Evolutionary conservation across 2,113 vertebrate genomes (phyloP).

Genomic region (Pao palembangensis): DNA sequence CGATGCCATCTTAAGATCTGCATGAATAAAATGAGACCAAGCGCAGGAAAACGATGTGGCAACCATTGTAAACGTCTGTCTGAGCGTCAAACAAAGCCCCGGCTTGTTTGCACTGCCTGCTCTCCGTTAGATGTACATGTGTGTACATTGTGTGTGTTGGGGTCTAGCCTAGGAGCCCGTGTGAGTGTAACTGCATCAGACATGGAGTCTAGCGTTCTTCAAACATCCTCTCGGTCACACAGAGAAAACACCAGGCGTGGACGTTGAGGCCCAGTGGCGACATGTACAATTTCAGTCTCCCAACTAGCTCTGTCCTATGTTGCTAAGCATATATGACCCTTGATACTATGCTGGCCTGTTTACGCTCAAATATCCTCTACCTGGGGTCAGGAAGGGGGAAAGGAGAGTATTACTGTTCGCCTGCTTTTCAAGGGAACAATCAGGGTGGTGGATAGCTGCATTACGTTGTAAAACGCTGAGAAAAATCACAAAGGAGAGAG

Average conservation of each 20-base stretch:
- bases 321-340: constrained; percentile 26
- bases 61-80: not conserved
- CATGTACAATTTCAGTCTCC: constrained; percentile 27
- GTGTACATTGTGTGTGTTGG: constrained; percentile 24
- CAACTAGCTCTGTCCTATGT: constrained; percentile 20
- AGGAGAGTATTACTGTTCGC: not conserved
- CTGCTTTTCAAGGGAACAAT: constrained; percentile 6
- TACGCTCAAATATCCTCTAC: constrained; percentile 33
- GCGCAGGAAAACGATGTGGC: not conserved
- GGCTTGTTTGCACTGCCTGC: constrained; percentile 7
- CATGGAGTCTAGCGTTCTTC: constrained; percentile 54
- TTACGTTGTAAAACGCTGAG: not conserved
- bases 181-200: constrained; percentile 60
- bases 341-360: constrained; percentile 19
- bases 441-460: not conserved
- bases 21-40: too few species aligned
- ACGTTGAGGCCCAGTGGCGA: constrained; percentile 21
- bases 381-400: constrained; percentile 10
- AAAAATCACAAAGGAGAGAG: not conserved
- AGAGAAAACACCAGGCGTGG: constrained; percentile 46
- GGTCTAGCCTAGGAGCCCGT: constrained; percentile 45
- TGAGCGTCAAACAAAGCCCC: not conserved
- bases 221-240: constrained; percentile 50
- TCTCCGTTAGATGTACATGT: constrained; percentile 9
- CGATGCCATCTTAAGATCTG: too few species aligned